Conservation (phyloP, 2,888 invertebrate genomes). For the Caradrina kadenii region DNA sequence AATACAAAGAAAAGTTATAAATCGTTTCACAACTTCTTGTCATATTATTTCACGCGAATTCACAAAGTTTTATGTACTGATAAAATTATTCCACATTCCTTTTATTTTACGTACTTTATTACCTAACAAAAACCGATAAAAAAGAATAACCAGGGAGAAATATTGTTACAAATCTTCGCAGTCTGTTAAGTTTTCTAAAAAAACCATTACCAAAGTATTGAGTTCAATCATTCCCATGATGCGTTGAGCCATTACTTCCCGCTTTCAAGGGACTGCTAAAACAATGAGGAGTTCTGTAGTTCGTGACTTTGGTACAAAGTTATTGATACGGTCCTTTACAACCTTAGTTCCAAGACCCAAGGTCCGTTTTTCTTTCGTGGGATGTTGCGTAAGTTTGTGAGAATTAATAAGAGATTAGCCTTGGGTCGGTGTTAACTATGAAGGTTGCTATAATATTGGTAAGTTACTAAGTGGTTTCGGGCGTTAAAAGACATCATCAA, state of each 20-base stretch:
- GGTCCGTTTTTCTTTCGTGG: slow-evolving; percentile 21
- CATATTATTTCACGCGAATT: neutral
- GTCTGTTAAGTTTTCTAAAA: slow-evolving; percentile 54
- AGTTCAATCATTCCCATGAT: slow-evolving; percentile 64
- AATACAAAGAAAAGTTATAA: too few species aligned
- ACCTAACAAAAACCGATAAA: slow-evolving; percentile 7
- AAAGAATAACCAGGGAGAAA: neutral
- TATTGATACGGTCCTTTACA: neutral
- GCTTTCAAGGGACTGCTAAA: slow-evolving; percentile 66
- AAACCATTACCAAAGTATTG: slow-evolving; percentile 61
- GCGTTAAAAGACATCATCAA: slow-evolving; percentile 67
- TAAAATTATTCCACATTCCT: neutral
- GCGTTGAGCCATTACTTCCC: slow-evolving; percentile 62
- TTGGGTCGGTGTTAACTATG: slow-evolving; percentile 64
- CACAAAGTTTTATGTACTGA: too few species aligned
- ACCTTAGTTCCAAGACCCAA: slow-evolving; percentile 1
- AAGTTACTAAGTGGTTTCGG: slow-evolving; percentile 68
- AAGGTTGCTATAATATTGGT: slow-evolving; percentile 68
- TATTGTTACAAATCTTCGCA: slow-evolving; percentile 41
- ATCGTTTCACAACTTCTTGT: too few species aligned
- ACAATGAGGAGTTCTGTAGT: slow-evolving; percentile 69
- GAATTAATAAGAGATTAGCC: slow-evolving; percentile 70
- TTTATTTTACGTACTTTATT: too few species aligned
- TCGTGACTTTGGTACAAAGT: slow-evolving; percentile 60
- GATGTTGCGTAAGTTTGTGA: slow-evolving; percentile 38